A percentile compares a stretch with the other conserved stretches of the same genome.
Evolutionary conservation across 2,113 vertebrate species (phyloP).

Genomic region (Toxostoma redivivum): DNA sequence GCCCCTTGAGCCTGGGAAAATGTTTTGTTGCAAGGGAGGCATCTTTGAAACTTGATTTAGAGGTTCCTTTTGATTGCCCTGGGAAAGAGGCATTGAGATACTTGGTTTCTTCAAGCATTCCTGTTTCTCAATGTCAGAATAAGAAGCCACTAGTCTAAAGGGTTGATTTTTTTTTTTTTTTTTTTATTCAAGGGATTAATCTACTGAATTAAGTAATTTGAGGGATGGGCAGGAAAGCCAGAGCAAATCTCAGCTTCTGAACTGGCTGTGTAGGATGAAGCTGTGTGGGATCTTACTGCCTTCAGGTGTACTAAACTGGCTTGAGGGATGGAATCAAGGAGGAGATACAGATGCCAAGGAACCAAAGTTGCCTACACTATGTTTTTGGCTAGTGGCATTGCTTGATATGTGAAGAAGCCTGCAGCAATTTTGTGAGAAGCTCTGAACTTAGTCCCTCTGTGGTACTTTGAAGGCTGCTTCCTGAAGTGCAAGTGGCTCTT

Average conservation of each 20-base stretch:
- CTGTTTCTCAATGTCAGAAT: not conserved
- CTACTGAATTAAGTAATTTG: not conserved
- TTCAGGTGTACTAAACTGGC: not conserved
- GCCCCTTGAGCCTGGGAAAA: not conserved
- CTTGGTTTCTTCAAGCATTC: not conserved
- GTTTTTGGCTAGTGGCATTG: not conserved
- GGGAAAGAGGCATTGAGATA: not conserved
- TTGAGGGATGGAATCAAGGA: not conserved
- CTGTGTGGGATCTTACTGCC: not conserved
- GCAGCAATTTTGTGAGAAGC: not conserved
- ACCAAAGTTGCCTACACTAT: not conserved
- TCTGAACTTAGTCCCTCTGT: not conserved
- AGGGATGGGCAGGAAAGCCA: not conserved
- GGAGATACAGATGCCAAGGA: not conserved
- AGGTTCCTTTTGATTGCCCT: not conserved
- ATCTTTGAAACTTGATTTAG: not conserved
- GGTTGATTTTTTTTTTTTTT: not conserved
- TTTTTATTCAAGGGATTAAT: not conserved
- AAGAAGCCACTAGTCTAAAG: not conserved
- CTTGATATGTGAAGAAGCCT: not conserved
- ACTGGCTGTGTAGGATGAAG: not conserved
- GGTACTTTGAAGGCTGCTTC: not conserved
- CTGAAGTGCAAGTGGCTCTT: constrained; percentile 8
- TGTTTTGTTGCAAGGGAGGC: not conserved
- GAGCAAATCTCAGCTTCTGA: not conserved